Conservation (phyloP, 2,888 invertebrate genomes). For the Platycnemis pennipes region DNA sequence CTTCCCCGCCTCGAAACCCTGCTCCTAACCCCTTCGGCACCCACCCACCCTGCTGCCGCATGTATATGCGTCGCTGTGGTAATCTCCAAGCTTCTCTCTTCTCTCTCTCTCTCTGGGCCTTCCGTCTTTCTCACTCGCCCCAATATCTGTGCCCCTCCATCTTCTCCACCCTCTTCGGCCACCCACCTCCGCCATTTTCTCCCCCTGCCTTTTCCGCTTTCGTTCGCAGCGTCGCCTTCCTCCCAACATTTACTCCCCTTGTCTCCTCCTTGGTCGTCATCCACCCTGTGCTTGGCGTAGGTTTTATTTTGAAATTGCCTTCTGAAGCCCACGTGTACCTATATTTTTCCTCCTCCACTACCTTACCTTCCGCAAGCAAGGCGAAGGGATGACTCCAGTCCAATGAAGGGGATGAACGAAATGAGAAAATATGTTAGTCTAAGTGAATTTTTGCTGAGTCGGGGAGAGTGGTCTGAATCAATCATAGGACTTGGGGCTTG, state of each 20-base stretch:
- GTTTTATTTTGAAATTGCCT: background rate
- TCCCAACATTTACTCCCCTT: background rate
- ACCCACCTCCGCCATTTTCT: background rate
- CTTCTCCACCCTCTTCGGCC: background rate
- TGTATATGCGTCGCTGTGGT: slow-evolving; percentile 38
- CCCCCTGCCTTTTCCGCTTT: background rate
- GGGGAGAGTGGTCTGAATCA: too few species aligned
- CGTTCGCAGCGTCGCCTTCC: background rate
- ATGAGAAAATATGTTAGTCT: too few species aligned
- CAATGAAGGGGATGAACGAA: too few species aligned
- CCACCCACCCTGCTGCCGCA: background rate
- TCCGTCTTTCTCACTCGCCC: slow-evolving; percentile 4
- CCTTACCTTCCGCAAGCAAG: too few species aligned
- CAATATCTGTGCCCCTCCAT: background rate
- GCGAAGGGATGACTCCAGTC: too few species aligned
- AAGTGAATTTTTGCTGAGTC: too few species aligned
- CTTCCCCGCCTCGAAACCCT: background rate
- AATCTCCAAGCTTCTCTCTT: slow-evolving; percentile 20
- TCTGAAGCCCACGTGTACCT: too few species aligned
- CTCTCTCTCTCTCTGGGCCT: slow-evolving; percentile 30
- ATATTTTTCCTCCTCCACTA: too few species aligned
- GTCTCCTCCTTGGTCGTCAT: background rate
- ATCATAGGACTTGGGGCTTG: too few species aligned
- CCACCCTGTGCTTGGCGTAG: background rate
- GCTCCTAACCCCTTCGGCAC: background rate